Base-by-base conservation (phyloP, 2,797 vertebrate genomes). In the Acipenser transmontanus region DNA sequence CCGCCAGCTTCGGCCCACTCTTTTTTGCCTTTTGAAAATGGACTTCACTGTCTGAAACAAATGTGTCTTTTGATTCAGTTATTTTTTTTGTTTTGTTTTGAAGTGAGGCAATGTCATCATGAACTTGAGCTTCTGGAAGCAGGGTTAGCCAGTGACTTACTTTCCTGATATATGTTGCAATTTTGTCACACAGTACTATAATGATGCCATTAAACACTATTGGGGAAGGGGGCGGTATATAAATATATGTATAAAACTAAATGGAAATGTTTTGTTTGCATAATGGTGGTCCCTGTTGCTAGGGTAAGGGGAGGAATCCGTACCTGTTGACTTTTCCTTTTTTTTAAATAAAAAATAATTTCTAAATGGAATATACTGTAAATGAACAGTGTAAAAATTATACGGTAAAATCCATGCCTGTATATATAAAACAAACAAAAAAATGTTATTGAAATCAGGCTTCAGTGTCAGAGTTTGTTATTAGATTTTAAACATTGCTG, bases 311-410 rank as follows among this genome's bases (percentile, higher is more conserved):
- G 83, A 85, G 89, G 88, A 87, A 87, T 85, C 86, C 84, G 85
- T 85, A 84, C 87, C 87, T 87, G 70, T 56, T 49, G 79, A 78
- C 65, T 68, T 77, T 87, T 84, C 78, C 70, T 72, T 81, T 86
- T 80, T 72, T 86, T 89, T 85, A 80, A 85, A 82, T 83, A 81
- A 82, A 88, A 88, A 84, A 86, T 89, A 88, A 87, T 91, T 84
- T 88, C 87, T 86, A 85, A 90, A 89, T 91, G 88, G 77, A 89
- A 84, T 82, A 82, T 87, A 86, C 89, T 89, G 50, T 88, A 83
- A 86, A 89, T 88, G 89, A 87, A 88, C 73, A 81, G 82, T 88
- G 85, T 88, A 80, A 89, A 89, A 82, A 79, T 70, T 83, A 85
- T 69, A 73, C 71, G 75, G 82, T 82, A 85, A 80, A 88, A 47